These are phyloP conservation scores for Epinephelus moara DNA, from an alignment of 2,113 vertebrate species.

Conservation along the genomic window DNA sequence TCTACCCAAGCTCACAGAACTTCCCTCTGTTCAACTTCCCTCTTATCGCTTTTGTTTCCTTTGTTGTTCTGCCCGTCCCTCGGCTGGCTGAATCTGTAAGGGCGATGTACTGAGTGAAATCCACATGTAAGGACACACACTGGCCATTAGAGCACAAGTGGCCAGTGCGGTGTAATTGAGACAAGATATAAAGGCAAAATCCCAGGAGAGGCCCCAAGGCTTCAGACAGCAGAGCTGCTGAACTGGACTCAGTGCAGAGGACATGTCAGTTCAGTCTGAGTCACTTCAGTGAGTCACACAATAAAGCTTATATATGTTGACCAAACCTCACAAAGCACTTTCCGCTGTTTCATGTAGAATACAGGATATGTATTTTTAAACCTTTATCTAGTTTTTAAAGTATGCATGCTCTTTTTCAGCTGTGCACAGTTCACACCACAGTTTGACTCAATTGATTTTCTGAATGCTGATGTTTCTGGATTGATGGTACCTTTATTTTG, in stretches of 20 bases:
- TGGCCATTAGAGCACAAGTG: constrained; percentile 25
- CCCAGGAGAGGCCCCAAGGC: constrained; percentile 26
- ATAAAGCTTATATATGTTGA: constrained; percentile 25
- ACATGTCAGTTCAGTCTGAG: constrained; percentile 38
- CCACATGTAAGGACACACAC: constrained; percentile 16
- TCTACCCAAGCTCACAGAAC: neutral
- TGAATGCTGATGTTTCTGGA: neutral
- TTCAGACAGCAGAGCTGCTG: constrained; percentile 4
- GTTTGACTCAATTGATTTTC: neutral
- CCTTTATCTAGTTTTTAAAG: constrained; percentile 9
- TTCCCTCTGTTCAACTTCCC: neutral
- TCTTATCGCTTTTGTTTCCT: neutral
- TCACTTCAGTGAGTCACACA: constrained; percentile 43
- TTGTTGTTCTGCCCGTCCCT: neutral
- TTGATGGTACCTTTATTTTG: neutral
- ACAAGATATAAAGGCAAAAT: constrained; percentile 28
- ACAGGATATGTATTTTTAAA: constrained; percentile 43
- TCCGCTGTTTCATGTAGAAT: constrained; percentile 11
- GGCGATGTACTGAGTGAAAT: neutral
- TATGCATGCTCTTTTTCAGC: neutral
- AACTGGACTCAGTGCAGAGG: neutral
- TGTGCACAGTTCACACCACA: neutral
- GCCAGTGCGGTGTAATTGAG: constrained; percentile 10
- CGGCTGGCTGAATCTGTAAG: constrained; percentile 7
- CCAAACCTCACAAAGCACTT: neutral